Evolutionary conservation across 2,797 vertebrate species (phyloP).

Genomic region (Eleutherodactylus coqui): DNA sequence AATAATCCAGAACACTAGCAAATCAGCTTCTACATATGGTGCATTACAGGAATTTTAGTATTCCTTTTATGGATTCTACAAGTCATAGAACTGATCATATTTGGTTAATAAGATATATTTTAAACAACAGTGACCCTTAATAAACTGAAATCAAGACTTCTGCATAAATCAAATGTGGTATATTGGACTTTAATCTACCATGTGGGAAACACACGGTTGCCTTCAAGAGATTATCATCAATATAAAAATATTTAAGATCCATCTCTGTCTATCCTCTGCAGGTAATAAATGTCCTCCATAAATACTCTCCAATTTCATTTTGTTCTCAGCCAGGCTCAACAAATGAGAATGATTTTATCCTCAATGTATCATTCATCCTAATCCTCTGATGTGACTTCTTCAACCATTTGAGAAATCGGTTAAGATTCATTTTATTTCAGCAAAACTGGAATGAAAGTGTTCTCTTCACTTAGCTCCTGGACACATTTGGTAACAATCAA

Average conservation of each 20-base stretch:
- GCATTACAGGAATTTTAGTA: background rate
- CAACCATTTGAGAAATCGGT: constrained; percentile 73
- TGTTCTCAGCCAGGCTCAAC: constrained; percentile 42
- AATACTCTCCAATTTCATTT: constrained; percentile 39
- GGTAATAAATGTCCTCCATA: constrained; percentile 41
- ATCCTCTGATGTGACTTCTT: constrained; percentile 77
- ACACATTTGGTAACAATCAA: constrained; percentile 97
- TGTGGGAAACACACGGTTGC: background rate
- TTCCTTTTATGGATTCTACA: background rate
- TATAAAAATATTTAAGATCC: constrained; percentile 43
- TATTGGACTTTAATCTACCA: background rate
- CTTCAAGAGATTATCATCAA: constrained; percentile 28
- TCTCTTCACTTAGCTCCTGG: constrained; percentile 76
- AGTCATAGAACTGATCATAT: background rate
- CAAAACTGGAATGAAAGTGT: constrained; percentile 76
- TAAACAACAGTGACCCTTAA: background rate
- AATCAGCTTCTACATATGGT: background rate
- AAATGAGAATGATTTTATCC: constrained; percentile 51
- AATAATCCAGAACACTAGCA: background rate
- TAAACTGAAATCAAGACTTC: constrained; percentile 25
- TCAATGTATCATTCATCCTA: constrained; percentile 76
- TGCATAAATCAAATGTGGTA: constrained; percentile 14
- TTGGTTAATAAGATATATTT: background rate
- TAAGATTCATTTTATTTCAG: constrained; percentile 77
- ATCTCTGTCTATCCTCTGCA: constrained; percentile 27